Evolutionary conservation across 53 echinoderm and acorn worm genomes (phyloP).

Genomic region (Henricia sp.): DNA sequence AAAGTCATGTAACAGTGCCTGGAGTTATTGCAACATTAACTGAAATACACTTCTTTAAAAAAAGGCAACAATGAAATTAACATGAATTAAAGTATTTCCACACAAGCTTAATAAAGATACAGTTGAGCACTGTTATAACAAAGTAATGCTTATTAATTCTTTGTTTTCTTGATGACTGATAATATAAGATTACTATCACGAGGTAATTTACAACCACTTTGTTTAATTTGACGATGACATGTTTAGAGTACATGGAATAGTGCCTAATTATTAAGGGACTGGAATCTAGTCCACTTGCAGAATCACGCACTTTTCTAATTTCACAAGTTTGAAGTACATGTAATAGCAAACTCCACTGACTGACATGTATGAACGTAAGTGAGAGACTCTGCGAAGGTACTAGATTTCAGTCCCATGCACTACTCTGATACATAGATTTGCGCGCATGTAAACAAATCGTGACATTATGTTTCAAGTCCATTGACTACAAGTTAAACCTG

Average conservation of each 20-base stretch:
- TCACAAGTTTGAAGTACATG: background rate
- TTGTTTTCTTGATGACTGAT: no score
- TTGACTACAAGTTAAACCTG: constrained; percentile 13
- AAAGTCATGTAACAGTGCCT: background rate
- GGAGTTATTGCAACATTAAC: background rate
- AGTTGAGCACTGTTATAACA: background rate
- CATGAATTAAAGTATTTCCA: background rate
- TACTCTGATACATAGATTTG: no score
- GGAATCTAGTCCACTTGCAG: no score
- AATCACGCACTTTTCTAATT: background rate
- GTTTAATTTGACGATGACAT: no score
- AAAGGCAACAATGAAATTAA: background rate
- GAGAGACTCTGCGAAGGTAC: background rate
- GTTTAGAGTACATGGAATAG: no score
- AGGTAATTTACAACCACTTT: no score
- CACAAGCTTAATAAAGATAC: background rate
- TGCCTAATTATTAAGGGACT: no score
- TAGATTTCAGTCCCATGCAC: background rate
- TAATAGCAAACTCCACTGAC: background rate
- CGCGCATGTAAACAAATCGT: no score
- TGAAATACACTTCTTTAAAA: background rate
- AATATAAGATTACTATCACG: no score
- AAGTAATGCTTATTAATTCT: no score
- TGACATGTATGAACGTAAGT: background rate
- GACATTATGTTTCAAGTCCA: no score